Conservation (phyloP, 2,888 invertebrate genomes). For the Metalampra italica region DNA sequence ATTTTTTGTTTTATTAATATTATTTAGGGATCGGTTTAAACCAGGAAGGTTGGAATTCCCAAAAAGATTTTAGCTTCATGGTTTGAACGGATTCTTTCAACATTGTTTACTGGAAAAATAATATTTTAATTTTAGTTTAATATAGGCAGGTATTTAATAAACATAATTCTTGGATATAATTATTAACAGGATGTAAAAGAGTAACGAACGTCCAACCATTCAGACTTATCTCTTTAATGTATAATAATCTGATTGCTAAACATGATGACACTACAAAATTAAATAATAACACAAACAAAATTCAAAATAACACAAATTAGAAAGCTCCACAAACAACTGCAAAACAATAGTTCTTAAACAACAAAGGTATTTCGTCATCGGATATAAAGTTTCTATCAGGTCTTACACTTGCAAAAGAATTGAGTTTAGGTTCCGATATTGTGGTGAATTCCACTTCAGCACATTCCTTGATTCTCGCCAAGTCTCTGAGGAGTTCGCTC, state of each 20-base stretch:
- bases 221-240: too few species aligned
- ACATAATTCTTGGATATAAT: background rate
- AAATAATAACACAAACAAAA: constrained; percentile 4
- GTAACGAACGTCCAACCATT: too few species aligned
- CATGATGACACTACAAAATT: background rate
- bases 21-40: too few species aligned
- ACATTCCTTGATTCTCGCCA: constrained; percentile 74
- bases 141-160: too few species aligned
- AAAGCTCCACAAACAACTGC: constrained; percentile 66
- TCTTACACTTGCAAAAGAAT: constrained; percentile 82
- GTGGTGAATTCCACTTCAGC: constrained; percentile 68
- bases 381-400: constrained; percentile 87
- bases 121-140: too few species aligned
- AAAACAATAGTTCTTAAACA: constrained; percentile 85
- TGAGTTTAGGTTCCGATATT: constrained; percentile 74
- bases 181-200: too few species aligned
- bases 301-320: constrained; percentile 7
- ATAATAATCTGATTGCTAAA: too few species aligned
- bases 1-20: background rate
- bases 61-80: too few species aligned
- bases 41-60: too few species aligned
- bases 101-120: too few species aligned
- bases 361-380: constrained; percentile 82
- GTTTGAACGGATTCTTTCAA: too few species aligned
- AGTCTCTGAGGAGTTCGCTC: constrained; percentile 81